Evolutionary conservation across 1,140 invertebrate species (phyloP).

Genomic region (Pomacea maculata): DNA sequence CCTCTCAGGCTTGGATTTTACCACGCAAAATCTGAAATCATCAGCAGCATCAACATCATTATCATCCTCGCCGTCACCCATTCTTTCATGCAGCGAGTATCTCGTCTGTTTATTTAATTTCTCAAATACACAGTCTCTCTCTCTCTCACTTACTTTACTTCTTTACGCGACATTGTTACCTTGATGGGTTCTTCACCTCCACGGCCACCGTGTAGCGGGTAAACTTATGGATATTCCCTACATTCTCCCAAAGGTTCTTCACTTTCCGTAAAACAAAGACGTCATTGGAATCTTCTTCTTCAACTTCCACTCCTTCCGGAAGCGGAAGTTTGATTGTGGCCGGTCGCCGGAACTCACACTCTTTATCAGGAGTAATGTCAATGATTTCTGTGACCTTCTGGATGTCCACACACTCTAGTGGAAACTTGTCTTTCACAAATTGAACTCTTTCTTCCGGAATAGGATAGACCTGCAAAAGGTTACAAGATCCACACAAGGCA

Average conservation of each 20-base stretch:
- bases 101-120: too few species aligned
- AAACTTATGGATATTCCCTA: conserved; percentile 56
- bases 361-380: conserved; percentile 44
- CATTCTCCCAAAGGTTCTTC: conserved; percentile 44
- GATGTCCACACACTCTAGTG: conserved; percentile 49
- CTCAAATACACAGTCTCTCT: neutral
- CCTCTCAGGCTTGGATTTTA: conserved; percentile 48
- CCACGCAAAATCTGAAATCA: conserved; percentile 57
- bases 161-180: conserved; percentile 35
- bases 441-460: conserved; percentile 48
- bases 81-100: too few species aligned
- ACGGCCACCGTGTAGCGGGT: conserved; percentile 53
- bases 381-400: conserved; percentile 52
- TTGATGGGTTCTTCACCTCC: conserved; percentile 54
- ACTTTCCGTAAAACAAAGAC: conserved; percentile 54
- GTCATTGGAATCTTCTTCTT: conserved; percentile 29
- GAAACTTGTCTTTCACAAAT: conserved; percentile 42
- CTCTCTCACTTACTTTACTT: neutral
- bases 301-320: conserved; percentile 31
- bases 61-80: too few species aligned
- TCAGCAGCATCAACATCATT: too few species aligned
- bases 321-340: conserved; percentile 54
- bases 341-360: conserved; percentile 49
- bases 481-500: conserved; percentile 4
- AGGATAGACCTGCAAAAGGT: conserved; percentile 47